Conservation (phyloP, 2,797 vertebrate species). For the Alcedo atthis region DNA sequence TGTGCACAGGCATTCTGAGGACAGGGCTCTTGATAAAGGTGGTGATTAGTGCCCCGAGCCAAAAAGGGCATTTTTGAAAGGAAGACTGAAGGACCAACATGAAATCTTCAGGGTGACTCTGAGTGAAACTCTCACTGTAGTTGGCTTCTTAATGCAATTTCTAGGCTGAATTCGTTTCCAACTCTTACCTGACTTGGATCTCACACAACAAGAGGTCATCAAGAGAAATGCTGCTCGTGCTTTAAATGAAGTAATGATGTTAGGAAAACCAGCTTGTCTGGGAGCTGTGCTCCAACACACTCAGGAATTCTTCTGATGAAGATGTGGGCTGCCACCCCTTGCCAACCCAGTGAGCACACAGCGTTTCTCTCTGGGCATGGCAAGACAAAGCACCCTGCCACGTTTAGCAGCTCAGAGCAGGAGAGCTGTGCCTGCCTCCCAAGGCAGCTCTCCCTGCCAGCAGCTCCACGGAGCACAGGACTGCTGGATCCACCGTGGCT, state of each 20-base stretch:
- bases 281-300: not conserved
- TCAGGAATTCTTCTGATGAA: not conserved
- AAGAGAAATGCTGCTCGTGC: slow-evolving; percentile 14
- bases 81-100: not conserved
- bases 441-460: fast-evolving
- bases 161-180: slow-evolving; percentile 13
- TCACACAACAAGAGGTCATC: slow-evolving; percentile 19
- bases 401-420: not conserved
- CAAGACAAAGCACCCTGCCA: not conserved
- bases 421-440: not conserved
- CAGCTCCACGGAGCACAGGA: not conserved
- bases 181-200: slow-evolving; percentile 33
- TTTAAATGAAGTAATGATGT: not conserved
- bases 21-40: not conserved
- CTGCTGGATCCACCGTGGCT: not conserved
- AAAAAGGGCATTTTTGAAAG: slow-evolving; percentile 11
- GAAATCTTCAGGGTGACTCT: not conserved
- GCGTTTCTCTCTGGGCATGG: not conserved
- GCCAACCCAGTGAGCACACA: not conserved
- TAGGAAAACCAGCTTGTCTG: not conserved
- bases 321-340: fast-evolving
- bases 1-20: not conserved
- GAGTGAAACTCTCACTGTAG: not conserved
- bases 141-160: not conserved
- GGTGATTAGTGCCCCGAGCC: not conserved